Conservation (phyloP, 92 coral and sea anemone species). For the Pocillopora meandrina region DNA sequence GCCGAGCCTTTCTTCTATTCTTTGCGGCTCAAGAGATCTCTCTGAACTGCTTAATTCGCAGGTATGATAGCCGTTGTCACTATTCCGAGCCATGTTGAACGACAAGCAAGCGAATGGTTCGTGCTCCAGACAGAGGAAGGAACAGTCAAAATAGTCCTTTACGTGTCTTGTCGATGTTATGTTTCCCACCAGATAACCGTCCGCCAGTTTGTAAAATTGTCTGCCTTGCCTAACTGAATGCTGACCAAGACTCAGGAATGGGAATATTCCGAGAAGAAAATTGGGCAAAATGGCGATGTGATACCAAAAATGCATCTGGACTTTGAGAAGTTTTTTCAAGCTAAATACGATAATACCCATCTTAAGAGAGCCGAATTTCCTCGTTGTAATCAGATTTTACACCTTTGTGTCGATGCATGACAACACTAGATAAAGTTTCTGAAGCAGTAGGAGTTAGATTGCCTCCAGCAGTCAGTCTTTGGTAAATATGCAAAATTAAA, state of each 20-base stretch:
- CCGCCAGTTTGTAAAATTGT: slow-evolving; percentile 1
- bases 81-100: not conserved
- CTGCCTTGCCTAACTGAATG: not conserved
- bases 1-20: not conserved
- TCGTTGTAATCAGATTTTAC: too few species aligned
- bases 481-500: too few species aligned
- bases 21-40: slow-evolving; percentile 19
- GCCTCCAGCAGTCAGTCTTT: too few species aligned
- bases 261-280: not conserved
- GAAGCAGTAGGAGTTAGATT: too few species aligned
- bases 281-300: not conserved
- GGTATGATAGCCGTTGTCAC: not conserved
- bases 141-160: not conserved
- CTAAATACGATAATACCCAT: too few species aligned
- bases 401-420: too few species aligned
- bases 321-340: too few species aligned
- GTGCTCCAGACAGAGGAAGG: slow-evolving; percentile 7
- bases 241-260: not conserved
- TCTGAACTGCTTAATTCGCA: slow-evolving; percentile 24
- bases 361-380: too few species aligned
- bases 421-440: too few species aligned
- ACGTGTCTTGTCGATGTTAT: not conserved
- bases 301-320: too few species aligned
- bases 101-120: not conserved
- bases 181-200: slow-evolving; percentile 7